Evolutionary conservation across 2,888 invertebrate species (phyloP), one percentile per base, ranked within the genome.

Genomic region (Vanessa cardui): DNA sequence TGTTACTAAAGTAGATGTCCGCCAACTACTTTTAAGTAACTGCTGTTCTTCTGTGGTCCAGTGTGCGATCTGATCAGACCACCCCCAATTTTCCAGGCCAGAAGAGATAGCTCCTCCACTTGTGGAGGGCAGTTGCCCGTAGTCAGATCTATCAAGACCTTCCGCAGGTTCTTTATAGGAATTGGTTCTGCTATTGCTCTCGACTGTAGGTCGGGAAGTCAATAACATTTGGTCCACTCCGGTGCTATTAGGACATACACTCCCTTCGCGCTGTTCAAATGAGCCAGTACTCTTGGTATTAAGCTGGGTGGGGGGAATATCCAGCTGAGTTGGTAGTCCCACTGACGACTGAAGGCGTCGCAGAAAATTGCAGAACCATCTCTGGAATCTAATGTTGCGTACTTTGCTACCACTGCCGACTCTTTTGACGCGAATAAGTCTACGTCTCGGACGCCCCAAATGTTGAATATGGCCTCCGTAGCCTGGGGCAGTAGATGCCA

Each of bases 401-500:
- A 58, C n/a, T 7, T 26, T 18, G 6, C 16, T 39, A 58, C 58
- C 18, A 58, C 45, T 18, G 33, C 39, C 16, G 58, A n/a, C 7
- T 16, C 15, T 60, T 54, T 50, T 18, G 33, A 52, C 39, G 46
- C 45, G 26, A 54, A 54, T 21, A 54, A 46, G 21, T 63, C 54
- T 54, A 54, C 21, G 6, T 46, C 20, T 18, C 46, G 52, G 6
- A 26, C 21, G 20, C 61, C 60, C 60, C 47, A 61, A 20, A 49
- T 49, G 20, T 46, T 46, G 47, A 61, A 61, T 49, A 61, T 49
- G 15, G 44, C 46, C 31, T 44, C 16, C 47, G 58, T 18, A n/a
- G 58, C 58, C 21, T 26, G 44, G 21, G 44, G 39, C 26, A 26
- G 2, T 26, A 26, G 2, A 26, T 26, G 26, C 2, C 26, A 26